phyloP scores from a whole-genome alignment of 92 coral and sea anemone genomes.

The Isaurus tuberculatus region DNA sequence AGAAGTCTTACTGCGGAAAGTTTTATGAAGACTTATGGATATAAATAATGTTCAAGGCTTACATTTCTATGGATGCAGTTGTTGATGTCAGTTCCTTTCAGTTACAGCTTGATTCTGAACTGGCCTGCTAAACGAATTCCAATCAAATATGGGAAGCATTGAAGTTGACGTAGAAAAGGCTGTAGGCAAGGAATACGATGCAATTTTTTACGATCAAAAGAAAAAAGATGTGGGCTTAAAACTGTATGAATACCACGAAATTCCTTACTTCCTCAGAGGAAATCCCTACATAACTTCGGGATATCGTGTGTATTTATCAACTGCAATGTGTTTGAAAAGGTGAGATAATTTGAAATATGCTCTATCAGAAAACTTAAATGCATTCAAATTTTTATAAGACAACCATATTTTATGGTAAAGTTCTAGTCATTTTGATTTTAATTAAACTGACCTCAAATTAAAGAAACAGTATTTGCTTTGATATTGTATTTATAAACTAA shows the following conservation, averaged over 20 bases:
- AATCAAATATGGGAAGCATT: conserved; percentile 23
- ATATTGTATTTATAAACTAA: too few relatives aligned
- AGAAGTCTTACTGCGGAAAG: neutral
- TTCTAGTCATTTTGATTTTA: too few relatives aligned
- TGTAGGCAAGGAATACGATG: conserved; percentile 9
- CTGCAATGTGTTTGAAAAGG: conserved; percentile 87
- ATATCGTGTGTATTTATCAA: conserved; percentile 85
- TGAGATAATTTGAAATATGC: conserved; percentile 5
- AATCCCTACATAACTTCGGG: conserved; percentile 94
- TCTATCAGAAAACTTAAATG: neutral
- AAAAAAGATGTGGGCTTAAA: conserved; percentile 50
- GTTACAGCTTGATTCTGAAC: neutral
- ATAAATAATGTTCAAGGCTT: too few relatives aligned
- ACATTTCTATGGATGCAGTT: too few relatives aligned
- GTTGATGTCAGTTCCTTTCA: too few relatives aligned
- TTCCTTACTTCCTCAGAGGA: conserved; percentile 94
- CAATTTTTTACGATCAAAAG: conserved; percentile 18
- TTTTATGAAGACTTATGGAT: neutral
- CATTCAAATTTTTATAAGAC: neutral
- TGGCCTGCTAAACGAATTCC: neutral
- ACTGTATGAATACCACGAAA: conserved; percentile 87
- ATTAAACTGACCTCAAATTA: too few relatives aligned
- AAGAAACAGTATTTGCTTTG: too few relatives aligned
- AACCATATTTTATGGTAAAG: too few relatives aligned
- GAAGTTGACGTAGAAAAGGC: conserved; percentile 52